Evolutionary conservation across 2,797 vertebrate species (phyloP).

Genomic region (Bryconaethiops microstoma): DNA sequence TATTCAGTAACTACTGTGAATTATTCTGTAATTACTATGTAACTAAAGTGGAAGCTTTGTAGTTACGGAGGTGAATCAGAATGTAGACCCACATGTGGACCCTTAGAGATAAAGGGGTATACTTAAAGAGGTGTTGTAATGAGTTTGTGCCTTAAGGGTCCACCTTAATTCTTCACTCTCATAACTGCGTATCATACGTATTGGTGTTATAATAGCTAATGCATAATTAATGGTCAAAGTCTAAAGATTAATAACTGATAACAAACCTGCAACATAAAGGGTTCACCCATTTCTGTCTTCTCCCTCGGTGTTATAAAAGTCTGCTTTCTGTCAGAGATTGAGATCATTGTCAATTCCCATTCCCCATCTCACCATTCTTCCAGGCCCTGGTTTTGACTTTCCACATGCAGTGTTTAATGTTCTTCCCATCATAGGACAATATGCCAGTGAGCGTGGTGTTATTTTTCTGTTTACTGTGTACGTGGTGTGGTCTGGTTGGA

Average conservation of each 20-base stretch:
- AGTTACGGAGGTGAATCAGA: too few species aligned
- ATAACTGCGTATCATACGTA: too few species aligned
- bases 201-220: too few species aligned
- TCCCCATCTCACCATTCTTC: conserved; percentile 16
- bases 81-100: background rate
- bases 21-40: background rate
- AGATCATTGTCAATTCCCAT: conserved; percentile 36
- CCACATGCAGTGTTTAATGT: conserved; percentile 47
- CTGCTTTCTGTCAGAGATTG: conserved; percentile 19
- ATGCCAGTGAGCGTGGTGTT: conserved; percentile 42
- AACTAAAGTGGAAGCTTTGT: too few species aligned
- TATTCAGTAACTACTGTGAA: background rate
- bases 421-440: conserved; percentile 46
- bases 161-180: too few species aligned
- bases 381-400: conserved; percentile 31
- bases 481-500: conserved; percentile 54
- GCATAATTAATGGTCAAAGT: too few species aligned
- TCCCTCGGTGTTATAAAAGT: background rate
- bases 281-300: background rate
- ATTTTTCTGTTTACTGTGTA: conserved; percentile 59
- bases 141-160: too few species aligned
- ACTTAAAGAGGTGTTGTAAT: too few species aligned
- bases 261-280: background rate
- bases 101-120: too few species aligned
- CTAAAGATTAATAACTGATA: too few species aligned